Base-by-base conservation (phyloP, 2,113 vertebrate genomes). In the Macrotis lagotis region DNA sequence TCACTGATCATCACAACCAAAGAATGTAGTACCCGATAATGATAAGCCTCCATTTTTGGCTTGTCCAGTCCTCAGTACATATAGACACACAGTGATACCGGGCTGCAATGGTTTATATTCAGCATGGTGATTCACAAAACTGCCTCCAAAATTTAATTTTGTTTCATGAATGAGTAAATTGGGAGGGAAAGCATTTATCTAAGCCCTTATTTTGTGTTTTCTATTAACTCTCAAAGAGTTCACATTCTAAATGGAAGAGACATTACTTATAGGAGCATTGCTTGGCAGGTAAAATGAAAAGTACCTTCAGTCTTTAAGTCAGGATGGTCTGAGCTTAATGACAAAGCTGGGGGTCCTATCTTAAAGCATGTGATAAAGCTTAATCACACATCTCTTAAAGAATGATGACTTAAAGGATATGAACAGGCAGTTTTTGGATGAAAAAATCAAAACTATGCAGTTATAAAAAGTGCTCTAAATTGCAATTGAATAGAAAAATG, bases 91-190 rank as follows among this genome's bases (percentile, higher is more conserved):
- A 37, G 28, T 12, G 11, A 66, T 37, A n/a, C 37, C 44, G 5
- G 16, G 66, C 19, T 44, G 5, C 37, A 74, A 90, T 44, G 49
- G 50, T 53, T 94, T 50, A 9, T 48, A 25, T 89, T 48, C 90
- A 91, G 26, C 59, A 25, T 16, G 52, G 25, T 88, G 74, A 93
- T 37, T 59, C 52, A 51, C 48, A 8, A n/a, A 93, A 50, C 50
- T 12, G 28, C 44, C 16, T 37, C 37, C 95, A 90, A 47, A 52
- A 37, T 95, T 95, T 95, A 53, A 66, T 66, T 74, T 74, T 74
- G 37, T 16, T 74, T n/a, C 3, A 5, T 74, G 59, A 74, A n/a
- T n/a, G 59, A n/a, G 14, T 74, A n/a, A 74, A 74, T 74, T n/a
- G n/a, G n/a, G n/a, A n/a, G 31, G 48, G 90, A 93, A 83, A 90